A percentile compares a stretch with the other conserved stretches of the same genome.
These are phyloP conservation scores for Andrena bicolor DNA, from an alignment of 2,888 invertebrate genomes.

Conservation along the genomic window DNA sequence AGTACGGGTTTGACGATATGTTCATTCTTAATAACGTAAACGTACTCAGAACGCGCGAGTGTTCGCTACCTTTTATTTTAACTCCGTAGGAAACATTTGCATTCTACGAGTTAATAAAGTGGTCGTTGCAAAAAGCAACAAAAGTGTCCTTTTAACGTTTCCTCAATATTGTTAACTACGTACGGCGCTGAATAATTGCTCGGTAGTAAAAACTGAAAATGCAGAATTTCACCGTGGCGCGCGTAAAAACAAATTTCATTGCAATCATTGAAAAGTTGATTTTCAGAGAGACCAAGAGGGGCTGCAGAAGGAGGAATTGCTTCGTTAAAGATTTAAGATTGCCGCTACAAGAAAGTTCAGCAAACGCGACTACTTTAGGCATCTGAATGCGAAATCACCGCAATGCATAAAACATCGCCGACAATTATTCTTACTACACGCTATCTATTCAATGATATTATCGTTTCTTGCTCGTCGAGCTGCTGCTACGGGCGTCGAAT, in stretches of 20 bases:
- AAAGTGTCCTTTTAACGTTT: not conserved
- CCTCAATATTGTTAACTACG: not conserved
- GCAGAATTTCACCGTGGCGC: not conserved
- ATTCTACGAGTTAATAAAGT: not conserved
- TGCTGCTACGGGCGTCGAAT: conserved; percentile 32
- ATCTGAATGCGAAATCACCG: conserved; percentile 49
- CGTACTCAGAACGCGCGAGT: not conserved
- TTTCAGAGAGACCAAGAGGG: not conserved
- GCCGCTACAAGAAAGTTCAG: conserved; percentile 32
- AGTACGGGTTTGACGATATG: not conserved
- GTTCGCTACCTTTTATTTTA: too few relatives aligned
- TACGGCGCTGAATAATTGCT: not conserved
- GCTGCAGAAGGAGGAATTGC: conserved; percentile 8
- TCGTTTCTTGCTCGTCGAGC: conserved; percentile 39
- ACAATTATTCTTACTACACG: conserved; percentile 56
- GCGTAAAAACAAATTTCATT: conserved; percentile 27
- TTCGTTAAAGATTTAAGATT: conserved; percentile 37
- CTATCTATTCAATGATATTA: conserved; percentile 44
- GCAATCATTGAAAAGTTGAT: conserved; percentile 1
- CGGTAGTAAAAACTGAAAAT: not conserved
- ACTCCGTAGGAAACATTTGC: not conserved
- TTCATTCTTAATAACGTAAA: not conserved
- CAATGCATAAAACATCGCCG: conserved; percentile 51
- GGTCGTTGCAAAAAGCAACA: not conserved
- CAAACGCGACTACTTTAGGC: conserved; percentile 26